phyloP scores from a whole-genome alignment of 2,888 invertebrate species.

The Protonemura montana region DNA sequence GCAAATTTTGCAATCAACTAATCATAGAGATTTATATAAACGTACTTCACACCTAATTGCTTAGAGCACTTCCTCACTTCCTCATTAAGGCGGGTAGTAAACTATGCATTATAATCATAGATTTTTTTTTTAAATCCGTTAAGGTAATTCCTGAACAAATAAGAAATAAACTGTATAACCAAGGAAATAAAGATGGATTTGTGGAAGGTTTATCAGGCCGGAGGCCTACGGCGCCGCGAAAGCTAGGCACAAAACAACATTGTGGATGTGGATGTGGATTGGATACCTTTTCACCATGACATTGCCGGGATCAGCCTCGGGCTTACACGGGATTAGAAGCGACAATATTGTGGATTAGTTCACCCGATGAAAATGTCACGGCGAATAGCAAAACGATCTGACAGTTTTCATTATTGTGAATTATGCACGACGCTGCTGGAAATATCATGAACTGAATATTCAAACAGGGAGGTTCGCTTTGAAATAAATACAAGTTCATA shows the following conservation, averaged over 20 bases:
- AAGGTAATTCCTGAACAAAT: no score
- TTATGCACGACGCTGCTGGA: not conserved
- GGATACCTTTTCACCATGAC: not conserved
- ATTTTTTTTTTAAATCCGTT: no score
- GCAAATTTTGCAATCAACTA: no score
- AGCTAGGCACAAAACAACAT: not conserved
- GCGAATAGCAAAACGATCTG: not conserved
- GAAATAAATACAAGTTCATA: not conserved
- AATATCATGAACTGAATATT: not conserved
- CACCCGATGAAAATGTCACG: not conserved
- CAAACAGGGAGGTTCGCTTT: not conserved
- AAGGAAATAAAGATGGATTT: not conserved
- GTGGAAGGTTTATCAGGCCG: not conserved
- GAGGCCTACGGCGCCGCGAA: no score
- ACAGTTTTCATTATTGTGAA: not conserved
- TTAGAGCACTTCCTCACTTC: no score
- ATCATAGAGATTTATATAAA: no score
- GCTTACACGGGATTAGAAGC: not conserved
- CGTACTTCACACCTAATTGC: no score
- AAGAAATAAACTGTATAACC: not conserved
- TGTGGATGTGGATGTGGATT: not conserved
- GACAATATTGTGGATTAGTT: slow-evolving; percentile 7
- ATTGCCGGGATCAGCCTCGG: not conserved
- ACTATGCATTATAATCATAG: no score
- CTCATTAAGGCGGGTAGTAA: no score